Evolutionary conservation across 2,797 vertebrate species (phyloP).

Genomic region (Pygocentrus nattereri): DNA sequence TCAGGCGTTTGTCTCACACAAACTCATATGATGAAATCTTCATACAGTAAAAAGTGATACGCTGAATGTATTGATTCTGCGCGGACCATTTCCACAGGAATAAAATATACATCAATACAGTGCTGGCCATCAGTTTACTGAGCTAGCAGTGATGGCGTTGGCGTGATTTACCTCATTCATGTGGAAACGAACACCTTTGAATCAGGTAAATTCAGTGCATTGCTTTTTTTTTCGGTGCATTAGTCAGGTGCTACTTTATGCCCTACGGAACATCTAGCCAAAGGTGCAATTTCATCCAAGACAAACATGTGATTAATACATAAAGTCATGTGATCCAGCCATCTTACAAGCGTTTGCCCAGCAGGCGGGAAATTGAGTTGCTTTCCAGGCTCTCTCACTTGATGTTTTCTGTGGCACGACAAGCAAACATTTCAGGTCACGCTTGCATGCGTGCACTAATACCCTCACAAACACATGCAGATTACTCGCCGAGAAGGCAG

Average conservation of each 20-base stretch:
- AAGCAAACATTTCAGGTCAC: slow-evolving; percentile 47
- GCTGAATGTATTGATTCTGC: too few relatives aligned
- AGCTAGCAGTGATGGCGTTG: too few relatives aligned
- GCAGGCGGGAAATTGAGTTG: slow-evolving; percentile 43
- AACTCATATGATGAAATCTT: too few relatives aligned
- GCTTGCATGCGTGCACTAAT: slow-evolving; percentile 42
- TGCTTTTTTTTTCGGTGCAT: background rate
- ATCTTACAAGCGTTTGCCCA: slow-evolving; percentile 40
- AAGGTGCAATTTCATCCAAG: background rate
- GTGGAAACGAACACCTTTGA: background rate
- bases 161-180: background rate
- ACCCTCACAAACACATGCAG: slow-evolving; percentile 23
- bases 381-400: slow-evolving; percentile 34
- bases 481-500: slow-evolving; percentile 31
- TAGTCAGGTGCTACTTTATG: background rate
- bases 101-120: background rate
- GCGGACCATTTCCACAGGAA: background rate
- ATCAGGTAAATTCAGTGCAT: too few relatives aligned
- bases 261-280: background rate
- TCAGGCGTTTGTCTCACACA: too few relatives aligned
- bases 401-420: slow-evolving; percentile 43
- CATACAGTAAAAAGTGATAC: too few relatives aligned
- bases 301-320: slow-evolving; percentile 42
- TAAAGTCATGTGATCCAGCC: slow-evolving; percentile 25
- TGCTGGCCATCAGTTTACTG: background rate